A percentile compares a stretch with the other conserved stretches of the same genome.
Evolutionary conservation across 2,113 vertebrate species (phyloP).

Genomic region (Pitta sordida): DNA sequence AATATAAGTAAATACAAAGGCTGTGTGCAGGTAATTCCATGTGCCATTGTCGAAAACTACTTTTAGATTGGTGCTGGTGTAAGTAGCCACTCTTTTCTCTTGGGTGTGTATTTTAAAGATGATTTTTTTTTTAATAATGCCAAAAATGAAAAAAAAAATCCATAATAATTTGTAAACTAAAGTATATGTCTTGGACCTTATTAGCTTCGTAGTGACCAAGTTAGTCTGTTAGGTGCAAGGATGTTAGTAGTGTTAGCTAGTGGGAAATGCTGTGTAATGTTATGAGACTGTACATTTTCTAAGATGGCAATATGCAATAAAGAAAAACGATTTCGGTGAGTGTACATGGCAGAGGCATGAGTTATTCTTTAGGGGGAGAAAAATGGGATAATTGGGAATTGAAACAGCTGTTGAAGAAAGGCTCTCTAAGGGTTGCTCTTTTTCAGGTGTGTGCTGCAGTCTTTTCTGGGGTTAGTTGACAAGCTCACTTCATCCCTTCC

Average conservation of each 20-base stretch:
- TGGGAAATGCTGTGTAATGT: constrained; percentile 73
- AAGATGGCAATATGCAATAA: constrained; percentile 81
- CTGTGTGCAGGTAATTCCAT: constrained; percentile 74
- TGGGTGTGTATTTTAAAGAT: constrained; percentile 75
- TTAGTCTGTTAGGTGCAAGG: constrained; percentile 75
- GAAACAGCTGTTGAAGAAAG: not conserved
- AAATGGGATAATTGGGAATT: not conserved
- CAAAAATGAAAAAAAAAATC: constrained; percentile 70
- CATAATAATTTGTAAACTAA: constrained; percentile 79
- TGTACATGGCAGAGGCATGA: constrained; percentile 32
- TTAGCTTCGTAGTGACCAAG: constrained; percentile 73
- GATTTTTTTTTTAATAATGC: constrained; percentile 73
- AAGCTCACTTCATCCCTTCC: not conserved
- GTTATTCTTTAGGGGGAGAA: not conserved
- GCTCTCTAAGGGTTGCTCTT: accelerated
- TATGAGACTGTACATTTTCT: constrained; percentile 80
- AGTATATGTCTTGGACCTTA: constrained; percentile 73
- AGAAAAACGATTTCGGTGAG: constrained; percentile 67
- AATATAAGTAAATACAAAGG: constrained; percentile 39
- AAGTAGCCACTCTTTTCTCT: constrained; percentile 76
- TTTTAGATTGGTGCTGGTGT: constrained; percentile 81
- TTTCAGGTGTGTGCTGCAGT: not conserved
- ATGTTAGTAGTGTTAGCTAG: constrained; percentile 71
- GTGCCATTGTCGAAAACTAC: constrained; percentile 76
- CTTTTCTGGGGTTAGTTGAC: not conserved